Evolutionary conservation across 2,113 vertebrate genomes (phyloP), one percentile per base, ranked within the genome.

Genomic region (Forbesichthys agassizii): DNA sequence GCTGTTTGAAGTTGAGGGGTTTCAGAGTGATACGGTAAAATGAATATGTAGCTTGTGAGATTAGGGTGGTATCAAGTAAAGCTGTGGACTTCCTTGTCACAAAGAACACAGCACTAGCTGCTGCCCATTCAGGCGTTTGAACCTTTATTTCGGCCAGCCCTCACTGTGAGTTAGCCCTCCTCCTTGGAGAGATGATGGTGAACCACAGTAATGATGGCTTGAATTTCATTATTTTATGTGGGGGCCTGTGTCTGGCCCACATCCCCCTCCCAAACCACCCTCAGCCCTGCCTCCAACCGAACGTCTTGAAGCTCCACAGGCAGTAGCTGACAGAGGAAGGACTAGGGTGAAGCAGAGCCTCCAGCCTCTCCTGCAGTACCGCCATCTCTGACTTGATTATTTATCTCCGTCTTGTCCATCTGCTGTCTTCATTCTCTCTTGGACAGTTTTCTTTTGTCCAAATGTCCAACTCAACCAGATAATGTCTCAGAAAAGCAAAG

Each of bases 181-280:
- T 48, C 51, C 68, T 16, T 70, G 77, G 69, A 60, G 20, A 46
- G 33, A 9, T 48, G 71, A 74, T 54, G 57, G 36, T 53, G 16
- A 65, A 78, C 85, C 64, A 42, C 36, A 42, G 36, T 42, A 42
- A 1, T 7, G 73, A 83, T 64, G 63, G 71, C 73, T 81, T 86
- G 54, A 62, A 75, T 86, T 79, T 86, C 88, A 90, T 90, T 89
- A 78, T 87, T 88, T 82, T 89, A 89, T 66, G 53, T 52, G 61
- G 59, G 13, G 67, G 8, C n/a, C 42, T 46, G 49, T 11, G 18
- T 20, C 58, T 73, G 52, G 0, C 16, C 64, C 62, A n/a, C 55
- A 11, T 1, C 54, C 49, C 70, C 27, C 60, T 9, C 42, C n/a
- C 57, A 63, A 57, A 10, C 48, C 71, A 63, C 54, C 59, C 74